Base-by-base conservation (phyloP, 2,888 invertebrate species). In the Harpalus rubripes region DNA sequence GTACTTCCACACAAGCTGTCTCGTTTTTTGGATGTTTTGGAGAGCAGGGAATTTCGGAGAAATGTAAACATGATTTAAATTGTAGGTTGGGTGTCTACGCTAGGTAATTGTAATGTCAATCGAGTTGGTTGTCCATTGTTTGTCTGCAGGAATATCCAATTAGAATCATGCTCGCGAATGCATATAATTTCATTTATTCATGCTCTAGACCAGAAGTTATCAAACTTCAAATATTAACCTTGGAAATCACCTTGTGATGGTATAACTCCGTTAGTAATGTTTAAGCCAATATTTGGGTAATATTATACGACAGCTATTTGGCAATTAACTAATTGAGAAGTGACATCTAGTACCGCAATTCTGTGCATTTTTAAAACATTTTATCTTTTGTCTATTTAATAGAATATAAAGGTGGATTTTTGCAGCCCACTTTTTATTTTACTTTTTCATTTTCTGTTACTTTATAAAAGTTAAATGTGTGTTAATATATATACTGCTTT, bases 31-130 rank as follows among this genome's bases (percentile, higher is more conserved):
- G 15, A 32, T 7, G 68, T 68, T 68, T 68, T 32, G 26, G 10
- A 7, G 18, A 4, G 6, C 63, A 32, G 68, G 15, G 52, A 22
- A 44, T 44, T 74, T 74, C 72, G 72, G 72, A 12, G 72, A 74
- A 74, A 74, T 74, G 72, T 74, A 74, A 18, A 74, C 44, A 74
- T 44, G 72, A 44, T 16, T 74, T 74, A 74, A 44, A 44, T 74
- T 74, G 18, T 44, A 16, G 15, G n/a, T 39, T 39, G 7, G 63
- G 22, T 68, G 68, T 68, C n/a, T 74, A 10, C 18, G 41, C 44
- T 44, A 10, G 72, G 41, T 74, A 74, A 74, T 74, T 74, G 72
- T 74, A 16, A 44, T 74, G 41, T 44, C 72, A 74, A 74, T 74
- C 72, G 10, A 12, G 18, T 41, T 10, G 72, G 18, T 41, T 41